A percentile compares a stretch with the other conserved stretches of the same genome.
These are phyloP conservation scores for Hofmannophila pseudospretella DNA, from an alignment of 2,888 invertebrate species.

Conservation along the genomic window DNA sequence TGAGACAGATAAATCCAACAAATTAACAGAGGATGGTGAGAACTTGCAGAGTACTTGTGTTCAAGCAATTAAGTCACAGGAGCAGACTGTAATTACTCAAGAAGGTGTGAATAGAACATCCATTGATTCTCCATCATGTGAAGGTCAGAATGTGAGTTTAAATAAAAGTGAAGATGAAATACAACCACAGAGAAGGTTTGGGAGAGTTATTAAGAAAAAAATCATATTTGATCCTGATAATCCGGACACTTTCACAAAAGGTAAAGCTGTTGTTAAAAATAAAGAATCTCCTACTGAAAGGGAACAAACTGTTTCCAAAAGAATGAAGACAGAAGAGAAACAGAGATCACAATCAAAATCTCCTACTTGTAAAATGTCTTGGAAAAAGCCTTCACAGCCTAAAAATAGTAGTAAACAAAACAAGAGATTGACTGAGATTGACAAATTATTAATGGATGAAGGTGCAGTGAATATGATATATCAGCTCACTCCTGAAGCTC, in stretches of 20 bases:
- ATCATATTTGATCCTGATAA: constrained; percentile 86
- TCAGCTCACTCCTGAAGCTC: constrained; percentile 81
- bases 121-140: constrained; percentile 36
- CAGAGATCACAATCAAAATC: constrained; percentile 52
- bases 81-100: constrained; percentile 21
- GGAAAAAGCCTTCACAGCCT: constrained; percentile 63
- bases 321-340: constrained; percentile 37
- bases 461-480: constrained; percentile 92
- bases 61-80: constrained; percentile 25
- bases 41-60: constrained; percentile 22
- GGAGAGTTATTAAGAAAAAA: constrained; percentile 83
- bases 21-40: constrained; percentile 28
- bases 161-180: constrained; percentile 47
- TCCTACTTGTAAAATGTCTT: constrained; percentile 53
- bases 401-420: constrained; percentile 68
- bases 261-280: constrained; percentile 38
- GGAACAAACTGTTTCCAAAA: constrained; percentile 42
- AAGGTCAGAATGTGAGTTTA: constrained; percentile 28
- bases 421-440: constrained; percentile 83
- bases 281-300: constrained; percentile 41
- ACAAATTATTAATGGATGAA: constrained; percentile 88
- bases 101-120: constrained; percentile 29
- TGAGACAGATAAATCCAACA: constrained; percentile 30
- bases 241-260: constrained; percentile 70
- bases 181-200: constrained; percentile 54